Evolutionary conservation across 1,140 invertebrate genomes (phyloP), one percentile per base, ranked within the genome.

Genomic region (Amyelois transitella): DNA sequence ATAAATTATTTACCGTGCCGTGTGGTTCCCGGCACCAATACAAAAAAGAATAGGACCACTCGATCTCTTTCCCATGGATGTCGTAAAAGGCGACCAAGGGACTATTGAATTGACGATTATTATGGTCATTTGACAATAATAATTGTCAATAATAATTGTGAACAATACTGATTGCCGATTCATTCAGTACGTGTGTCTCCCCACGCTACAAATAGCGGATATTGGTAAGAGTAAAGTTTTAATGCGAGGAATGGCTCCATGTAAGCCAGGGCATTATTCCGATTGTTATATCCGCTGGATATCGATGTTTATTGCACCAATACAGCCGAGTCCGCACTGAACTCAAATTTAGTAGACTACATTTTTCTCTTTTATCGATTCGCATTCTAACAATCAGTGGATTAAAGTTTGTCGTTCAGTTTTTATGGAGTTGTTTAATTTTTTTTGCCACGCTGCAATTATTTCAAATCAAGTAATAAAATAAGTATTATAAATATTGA

Each of bases 261-360:
- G 55, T 69, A 63, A 68, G 63, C 53, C 62, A 49, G 58, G 57
- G 58, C 62, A 72, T 77, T 77, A 77, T 69, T 75, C 57, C 70
- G 57, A 75, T 69, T 75, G 72, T 73, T 73, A 68, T 66, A 66
- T 64, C 62, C 65, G 54, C 55, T 66, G 59, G 57, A 54, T 69
- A 72, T 74, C 66, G 69, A 72, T 74, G 69, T 80, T 80, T 77
- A 80, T 69, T 43, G 64, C 49, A 28, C 66, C 68, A 77, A 80
- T 80, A 77, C 63, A 38, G 32, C 12, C 32, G 32, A 38, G 32
- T 53, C 61, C 63, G 43, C 63, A 69, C 64, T 76, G 72, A 80
- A 80, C 64, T 74, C 67, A 77, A 77, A 72, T 75, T 77, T 73
- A 73, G 63, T 75, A 66, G 60, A 66, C 55, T 59, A 51, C 54